Base-by-base conservation (phyloP, 2,797 vertebrate species). In the Zalophus californianus region DNA sequence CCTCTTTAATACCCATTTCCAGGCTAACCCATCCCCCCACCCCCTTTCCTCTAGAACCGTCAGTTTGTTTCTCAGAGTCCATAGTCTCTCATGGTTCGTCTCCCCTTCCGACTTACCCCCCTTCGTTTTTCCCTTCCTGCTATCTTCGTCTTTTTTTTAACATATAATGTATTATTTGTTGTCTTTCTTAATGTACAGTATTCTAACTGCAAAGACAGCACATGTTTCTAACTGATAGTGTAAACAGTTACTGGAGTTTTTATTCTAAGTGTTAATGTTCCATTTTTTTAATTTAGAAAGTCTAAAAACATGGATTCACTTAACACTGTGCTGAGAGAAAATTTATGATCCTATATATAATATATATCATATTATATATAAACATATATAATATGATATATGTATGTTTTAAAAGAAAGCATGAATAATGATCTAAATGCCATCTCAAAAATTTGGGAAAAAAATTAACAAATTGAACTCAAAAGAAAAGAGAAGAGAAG, bases 391-490 rank as follows among this genome's bases (percentile, higher is more conserved):
- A 35, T 68, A 70, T 20, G 32, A 38, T 23, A 41, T 13, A 68
- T 68, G 29, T 44, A 21, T 73, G 8, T 72, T 82, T 9, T 58
- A 56, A 62, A 66, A 90, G 5, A 75, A 64, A 89, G 18, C 35
- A 11, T 86, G 12, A 77, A 90, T 91, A 50, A 6, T 56, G n/a
- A 78, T 52, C 20, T 66, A 38, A 86, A 29, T 73, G 54, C 4
- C 21, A 79, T 91, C 32, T 66, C 87, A 96, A 86, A 11, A 92
- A 91, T 88, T 93, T 89, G 11, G 29, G 25, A 10, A 56, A 89
- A 82, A 92, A 68, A 83, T 15, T 83, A 93, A 3, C 29, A 80
- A 95, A 83, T 73, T 88, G 66, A 97, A 70, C 58, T 92, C 56
- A 85, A 84, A 83, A 23, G n/a, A 85, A 84, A 83, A 23, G n/a